Evolutionary conservation across 2,113 vertebrate species (phyloP), one percentile per base, ranked within the genome.

Genomic region (Silurus asotus): DNA sequence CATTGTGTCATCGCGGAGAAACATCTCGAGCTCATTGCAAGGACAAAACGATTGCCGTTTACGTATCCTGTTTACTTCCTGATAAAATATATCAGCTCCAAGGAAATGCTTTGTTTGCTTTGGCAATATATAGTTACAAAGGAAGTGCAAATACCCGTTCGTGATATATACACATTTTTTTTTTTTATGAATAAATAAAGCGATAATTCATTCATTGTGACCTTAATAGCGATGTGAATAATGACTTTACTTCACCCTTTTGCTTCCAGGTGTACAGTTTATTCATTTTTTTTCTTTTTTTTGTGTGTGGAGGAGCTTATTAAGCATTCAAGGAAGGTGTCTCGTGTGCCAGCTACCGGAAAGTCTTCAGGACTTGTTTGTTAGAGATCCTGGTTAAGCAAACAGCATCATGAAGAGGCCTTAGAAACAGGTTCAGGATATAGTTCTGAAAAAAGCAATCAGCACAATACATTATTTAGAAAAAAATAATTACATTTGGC

Each of bases 101-200:
- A 56, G 53, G n/a, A 83, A 83, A 83, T 4, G n/a, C 49, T 83
- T 70, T 61, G 56, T 67, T 70, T 67, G 64, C 81, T 70, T 69
- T 82, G 81, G 49, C 59, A 77, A n/a, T 67, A 61, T 82, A 28
- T 28, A 25, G 8, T 5, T 55, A 25, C n/a, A 28, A 69, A 69
- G 58, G 64, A 69, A 55, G 67, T 20, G 17, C 65, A 83, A 55
- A 82, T 20, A 70, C 51, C 6, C 17, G 9, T 23, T n/a, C 51
- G 20, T 23, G 81, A 82, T 78, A 28, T n/a, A n/a, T 37, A 77
- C 17, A 77, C 49, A 23, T 13, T 56, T 56, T 37, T 37, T 37
- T 37, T 37, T 37, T 37, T 37, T 37, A 37, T 37, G 3, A 37
- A 37, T 37, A 37, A 37, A 37, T 37, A 37, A 37, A 37, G 37